Conservation (phyloP, 64 coral and sea anemone species). For the Montipora capricornis region DNA sequence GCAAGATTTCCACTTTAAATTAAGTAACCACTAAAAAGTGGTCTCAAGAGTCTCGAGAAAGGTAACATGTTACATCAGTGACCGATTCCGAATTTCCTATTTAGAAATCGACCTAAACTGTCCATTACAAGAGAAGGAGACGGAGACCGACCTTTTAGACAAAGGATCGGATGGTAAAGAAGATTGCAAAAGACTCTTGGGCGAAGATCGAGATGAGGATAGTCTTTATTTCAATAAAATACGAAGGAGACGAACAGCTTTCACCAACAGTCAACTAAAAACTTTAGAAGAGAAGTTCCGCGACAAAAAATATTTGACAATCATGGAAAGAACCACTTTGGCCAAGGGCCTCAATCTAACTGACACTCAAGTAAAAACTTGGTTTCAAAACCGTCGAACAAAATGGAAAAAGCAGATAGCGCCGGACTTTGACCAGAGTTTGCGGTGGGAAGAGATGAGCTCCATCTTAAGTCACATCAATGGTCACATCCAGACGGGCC, state of each 20-base stretch:
- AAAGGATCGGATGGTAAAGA: neutral
- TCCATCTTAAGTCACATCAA: constrained; percentile 11
- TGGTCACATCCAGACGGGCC: neutral
- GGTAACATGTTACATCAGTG: neutral
- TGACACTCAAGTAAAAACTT: constrained; percentile 97
- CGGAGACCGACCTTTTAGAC: neutral
- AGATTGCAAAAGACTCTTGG: neutral
- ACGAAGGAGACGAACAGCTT: constrained; percentile 85
- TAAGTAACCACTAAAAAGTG: neutral
- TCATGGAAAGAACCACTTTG: constrained; percentile 87
- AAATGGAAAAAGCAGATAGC: constrained; percentile 96
- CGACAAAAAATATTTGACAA: constrained; percentile 94
- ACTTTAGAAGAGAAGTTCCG: constrained; percentile 95
- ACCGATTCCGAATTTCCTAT: neutral
- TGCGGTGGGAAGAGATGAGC: constrained; percentile 60
- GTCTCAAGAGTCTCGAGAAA: neutral
- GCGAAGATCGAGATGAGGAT: neutral
- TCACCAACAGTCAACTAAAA: constrained; percentile 94
- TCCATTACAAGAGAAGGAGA: neutral
- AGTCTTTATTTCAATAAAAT: constrained; percentile 58
- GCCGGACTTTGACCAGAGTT: constrained; percentile 58
- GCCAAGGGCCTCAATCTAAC: constrained; percentile 87
- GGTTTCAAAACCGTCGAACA: constrained; percentile 98
- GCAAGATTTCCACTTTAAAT: neutral
- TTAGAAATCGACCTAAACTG: neutral